Evolutionary conservation across 2,797 vertebrate species (phyloP), one percentile per base, ranked within the genome.

Genomic region (Aselliscus stoliczkanus): DNA sequence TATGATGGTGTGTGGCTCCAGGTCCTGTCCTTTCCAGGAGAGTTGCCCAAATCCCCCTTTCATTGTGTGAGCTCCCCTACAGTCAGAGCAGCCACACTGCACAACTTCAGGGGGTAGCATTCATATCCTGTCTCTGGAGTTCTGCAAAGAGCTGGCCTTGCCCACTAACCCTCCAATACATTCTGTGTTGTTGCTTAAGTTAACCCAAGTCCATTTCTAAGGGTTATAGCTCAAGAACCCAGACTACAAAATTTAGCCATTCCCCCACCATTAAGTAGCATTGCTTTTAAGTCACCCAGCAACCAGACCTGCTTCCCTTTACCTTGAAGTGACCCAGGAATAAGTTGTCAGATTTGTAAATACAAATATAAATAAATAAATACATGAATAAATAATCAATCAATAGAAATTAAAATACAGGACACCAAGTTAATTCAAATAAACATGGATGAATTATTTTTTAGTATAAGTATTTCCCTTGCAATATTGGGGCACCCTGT

Each of bases 181-280:
- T 21, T 25, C 47, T 62, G 14, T 7, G 0, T 6, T 44, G 67
- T 34, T 67, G 39, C 50, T 39, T 42, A 42, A 65, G 47, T 42
- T 9, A 54, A 37, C 14, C 42, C 37, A 47, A 29, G 34, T 56
- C n/a, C 10, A 4, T 79, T 90, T 75, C 65, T 70, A 44, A 88
- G 47, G 62, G 47, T 64, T 4, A 72, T 7, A 72, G 18, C 17
- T 25, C 20, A 39, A 54, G 52, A 77, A 29, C 42, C 37, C 13
- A 64, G 42, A 11, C 0, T 27, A 50, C 56, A 47, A 44, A 44
- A 39, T 18, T 34, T 56, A 77, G 72, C 18, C 13, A 1, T 52
- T 64, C 25, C 69, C 37, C 31, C 6, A 2, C 13, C n/a, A 7
- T 21, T 0, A 23, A 14, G 7, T 5, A 62, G 4, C 12, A 18